A percentile compares a stretch with the other conserved stretches of the same genome.
These are phyloP conservation scores for Scomber scombrus DNA, from an alignment of 2,113 vertebrate species.

Conservation along the genomic window DNA sequence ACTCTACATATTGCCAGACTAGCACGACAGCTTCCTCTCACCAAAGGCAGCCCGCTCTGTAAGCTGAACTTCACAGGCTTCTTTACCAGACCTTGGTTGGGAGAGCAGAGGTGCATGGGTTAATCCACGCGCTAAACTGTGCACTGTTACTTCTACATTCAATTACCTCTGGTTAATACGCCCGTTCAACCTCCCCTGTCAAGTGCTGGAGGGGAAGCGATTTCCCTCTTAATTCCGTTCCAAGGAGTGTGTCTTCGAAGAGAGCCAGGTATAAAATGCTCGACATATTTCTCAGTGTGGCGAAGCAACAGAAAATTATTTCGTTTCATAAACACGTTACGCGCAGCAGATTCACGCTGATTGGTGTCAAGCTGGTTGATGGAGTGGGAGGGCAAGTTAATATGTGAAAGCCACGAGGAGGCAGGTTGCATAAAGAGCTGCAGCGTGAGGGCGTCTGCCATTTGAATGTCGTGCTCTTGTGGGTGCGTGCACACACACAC, in stretches of 20 bases:
- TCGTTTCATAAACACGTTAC: slow-evolving; percentile 70
- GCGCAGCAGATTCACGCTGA: slow-evolving; percentile 55
- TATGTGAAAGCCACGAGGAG: slow-evolving; percentile 40
- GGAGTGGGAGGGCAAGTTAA: slow-evolving; percentile 67
- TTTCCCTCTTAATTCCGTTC: slow-evolving; percentile 67
- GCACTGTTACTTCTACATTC: slow-evolving; percentile 74
- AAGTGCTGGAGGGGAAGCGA: slow-evolving; percentile 46
- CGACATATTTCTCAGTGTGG: slow-evolving; percentile 42
- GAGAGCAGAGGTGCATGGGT: slow-evolving; percentile 61
- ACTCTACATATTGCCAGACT: slow-evolving; percentile 56
- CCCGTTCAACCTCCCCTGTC: slow-evolving; percentile 68
- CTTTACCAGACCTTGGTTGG: slow-evolving; percentile 20
- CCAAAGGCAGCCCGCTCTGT: neutral
- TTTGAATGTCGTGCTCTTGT: slow-evolving; percentile 15
- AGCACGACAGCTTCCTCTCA: slow-evolving; percentile 17
- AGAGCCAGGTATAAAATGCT: slow-evolving; percentile 56
- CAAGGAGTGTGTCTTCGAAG: slow-evolving; percentile 50
- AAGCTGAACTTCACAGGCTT: neutral
- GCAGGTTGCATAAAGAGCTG: slow-evolving; percentile 44
- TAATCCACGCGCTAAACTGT: slow-evolving; percentile 66
- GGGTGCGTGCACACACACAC: neutral
- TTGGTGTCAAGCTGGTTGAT: slow-evolving; percentile 75
- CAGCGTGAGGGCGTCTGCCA: neutral
- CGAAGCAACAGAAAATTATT: slow-evolving; percentile 56
- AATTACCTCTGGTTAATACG: slow-evolving; percentile 79